These are phyloP conservation scores for Neosilurus hyrtlii DNA, from an alignment of 2,797 vertebrate genomes.

Conservation along the genomic window DNA sequence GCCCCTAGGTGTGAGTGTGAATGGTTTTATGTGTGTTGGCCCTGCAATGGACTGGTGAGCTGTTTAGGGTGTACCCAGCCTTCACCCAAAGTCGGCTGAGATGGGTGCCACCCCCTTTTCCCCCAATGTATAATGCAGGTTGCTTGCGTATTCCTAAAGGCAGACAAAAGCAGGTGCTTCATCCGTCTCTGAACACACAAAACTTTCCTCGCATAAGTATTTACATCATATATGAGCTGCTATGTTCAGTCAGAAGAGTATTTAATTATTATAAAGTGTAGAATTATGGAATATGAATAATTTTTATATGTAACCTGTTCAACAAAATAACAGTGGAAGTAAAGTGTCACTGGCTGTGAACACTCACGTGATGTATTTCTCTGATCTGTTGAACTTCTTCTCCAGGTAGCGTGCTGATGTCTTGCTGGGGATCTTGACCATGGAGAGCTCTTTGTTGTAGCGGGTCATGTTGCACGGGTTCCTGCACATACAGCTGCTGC, in stretches of 20 bases:
- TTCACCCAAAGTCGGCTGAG: too few species aligned
- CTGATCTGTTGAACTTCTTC: constrained; percentile 98
- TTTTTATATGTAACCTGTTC: too few species aligned
- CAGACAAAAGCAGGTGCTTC: too few species aligned
- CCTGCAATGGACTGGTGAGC: too few species aligned
- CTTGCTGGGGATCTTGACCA: constrained; percentile 99
- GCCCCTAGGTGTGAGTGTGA: too few species aligned
- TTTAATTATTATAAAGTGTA: not conserved
- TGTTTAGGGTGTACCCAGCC: too few species aligned
- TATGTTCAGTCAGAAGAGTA: not conserved
- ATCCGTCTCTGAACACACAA: not conserved
- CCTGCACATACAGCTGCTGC: constrained; percentile 89
- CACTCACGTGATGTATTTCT: constrained; percentile 97
- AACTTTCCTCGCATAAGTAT: not conserved
- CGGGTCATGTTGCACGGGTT: constrained; percentile 96
- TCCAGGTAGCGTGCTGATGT: constrained; percentile 96
- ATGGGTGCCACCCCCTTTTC: too few species aligned
- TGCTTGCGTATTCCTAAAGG: too few species aligned
- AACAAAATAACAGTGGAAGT: too few species aligned
- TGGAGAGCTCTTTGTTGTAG: constrained; percentile 98
- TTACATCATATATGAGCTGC: not conserved
- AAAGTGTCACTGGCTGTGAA: not conserved
- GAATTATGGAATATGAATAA: not conserved
- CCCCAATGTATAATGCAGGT: too few species aligned
- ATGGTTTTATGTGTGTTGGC: too few species aligned